phyloP scores from a whole-genome alignment of 2,797 vertebrate species.

The Oryzias sinensis region DNA sequence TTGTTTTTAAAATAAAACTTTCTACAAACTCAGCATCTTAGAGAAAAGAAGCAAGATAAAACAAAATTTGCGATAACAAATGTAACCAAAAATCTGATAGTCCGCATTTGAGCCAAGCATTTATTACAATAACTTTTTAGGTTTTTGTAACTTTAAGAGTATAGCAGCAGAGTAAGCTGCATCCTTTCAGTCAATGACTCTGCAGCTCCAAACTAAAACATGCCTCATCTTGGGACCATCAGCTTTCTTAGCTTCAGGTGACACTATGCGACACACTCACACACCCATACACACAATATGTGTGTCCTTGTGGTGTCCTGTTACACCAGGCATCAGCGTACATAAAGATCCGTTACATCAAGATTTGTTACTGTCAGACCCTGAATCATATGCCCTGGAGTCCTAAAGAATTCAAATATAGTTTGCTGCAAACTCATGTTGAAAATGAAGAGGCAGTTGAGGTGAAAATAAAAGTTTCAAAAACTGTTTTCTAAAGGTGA shows the following conservation, averaged over 20 bases:
- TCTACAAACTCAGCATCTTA: too few relatives aligned
- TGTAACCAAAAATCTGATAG: too few relatives aligned
- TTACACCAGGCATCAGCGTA: slow-evolving; percentile 39
- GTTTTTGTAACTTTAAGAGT: neutral
- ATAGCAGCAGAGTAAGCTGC: slow-evolving; percentile 2
- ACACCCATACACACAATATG: slow-evolving; percentile 3
- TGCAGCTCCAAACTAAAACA: slow-evolving; percentile 26
- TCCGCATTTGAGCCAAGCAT: too few relatives aligned
- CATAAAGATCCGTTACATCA: slow-evolving; percentile 25
- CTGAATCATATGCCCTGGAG: slow-evolving; percentile 6
- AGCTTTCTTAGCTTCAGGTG: slow-evolving; percentile 43
- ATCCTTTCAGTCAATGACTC: slow-evolving; percentile 14
- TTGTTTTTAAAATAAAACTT: too few relatives aligned
- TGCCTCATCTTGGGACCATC: slow-evolving; percentile 42
- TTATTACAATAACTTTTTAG: neutral
- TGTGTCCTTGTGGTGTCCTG: slow-evolving; percentile 33
- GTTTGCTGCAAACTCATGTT: neutral
- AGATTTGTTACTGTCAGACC: slow-evolving; percentile 2
- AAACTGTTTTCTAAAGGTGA: neutral
- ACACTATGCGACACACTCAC: slow-evolving; percentile 22
- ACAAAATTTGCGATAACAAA: too few relatives aligned
- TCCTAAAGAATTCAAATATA: slow-evolving; percentile 21
- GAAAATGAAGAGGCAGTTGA: neutral
- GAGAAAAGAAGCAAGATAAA: too few relatives aligned
- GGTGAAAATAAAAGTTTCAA: neutral